phyloP scores from a whole-genome alignment of 2,797 vertebrate species.

The Argyrosomus regius region DNA sequence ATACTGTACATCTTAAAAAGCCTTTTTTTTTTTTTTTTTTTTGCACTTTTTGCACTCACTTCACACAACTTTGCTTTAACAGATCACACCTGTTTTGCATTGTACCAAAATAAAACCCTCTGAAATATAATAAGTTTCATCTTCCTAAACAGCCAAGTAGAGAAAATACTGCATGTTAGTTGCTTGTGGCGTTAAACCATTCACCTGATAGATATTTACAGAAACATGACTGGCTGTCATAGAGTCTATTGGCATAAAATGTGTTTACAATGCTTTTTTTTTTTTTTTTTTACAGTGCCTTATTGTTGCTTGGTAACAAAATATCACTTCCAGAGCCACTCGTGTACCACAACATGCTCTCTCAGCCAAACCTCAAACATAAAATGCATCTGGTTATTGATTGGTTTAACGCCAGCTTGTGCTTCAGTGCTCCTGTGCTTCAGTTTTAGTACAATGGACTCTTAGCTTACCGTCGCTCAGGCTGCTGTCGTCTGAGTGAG shows the following conservation, averaged over 20 bases:
- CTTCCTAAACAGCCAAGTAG: slow-evolving; percentile 12
- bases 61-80: slow-evolving; percentile 16
- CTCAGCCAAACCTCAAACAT: slow-evolving; percentile 15
- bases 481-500: slow-evolving; percentile 35
- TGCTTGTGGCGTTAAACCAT: slow-evolving; percentile 22
- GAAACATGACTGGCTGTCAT: slow-evolving; percentile 49
- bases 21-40: not conserved
- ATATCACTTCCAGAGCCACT: slow-evolving; percentile 33
- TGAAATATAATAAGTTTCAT: slow-evolving; percentile 31
- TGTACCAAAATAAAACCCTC: slow-evolving; percentile 23
- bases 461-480: slow-evolving; percentile 11
- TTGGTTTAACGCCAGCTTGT: slow-evolving; percentile 47
- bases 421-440: slow-evolving; percentile 61
- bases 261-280: slow-evolving; percentile 28
- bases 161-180: slow-evolving; percentile 56
- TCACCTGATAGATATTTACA: slow-evolving; percentile 47
- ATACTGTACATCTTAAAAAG: not conserved
- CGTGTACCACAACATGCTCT: not conserved
- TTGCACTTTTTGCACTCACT: slow-evolving; percentile 14
- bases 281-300: not conserved
- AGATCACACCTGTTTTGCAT: not conserved
- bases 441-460: slow-evolving; percentile 23
- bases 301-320: slow-evolving; percentile 67
- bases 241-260: slow-evolving; percentile 49
- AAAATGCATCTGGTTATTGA: slow-evolving; percentile 34